These are phyloP conservation scores for Murina feae DNA, from an alignment of 2,113 vertebrate species.

Conservation along the genomic window DNA sequence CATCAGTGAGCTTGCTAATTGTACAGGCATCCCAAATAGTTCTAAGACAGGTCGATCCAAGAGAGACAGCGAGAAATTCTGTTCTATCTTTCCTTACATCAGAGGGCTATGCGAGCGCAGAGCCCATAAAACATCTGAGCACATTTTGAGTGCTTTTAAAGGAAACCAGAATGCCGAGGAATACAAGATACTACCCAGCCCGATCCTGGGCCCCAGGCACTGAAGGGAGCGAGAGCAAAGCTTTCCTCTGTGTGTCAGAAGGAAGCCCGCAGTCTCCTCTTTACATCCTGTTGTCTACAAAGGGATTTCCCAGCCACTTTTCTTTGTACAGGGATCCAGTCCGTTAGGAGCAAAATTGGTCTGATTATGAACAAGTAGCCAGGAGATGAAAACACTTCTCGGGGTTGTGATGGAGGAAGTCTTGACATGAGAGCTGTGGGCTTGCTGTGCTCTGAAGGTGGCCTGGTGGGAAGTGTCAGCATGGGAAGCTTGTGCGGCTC, in stretches of 20 bases:
- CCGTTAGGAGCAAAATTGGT: slow-evolving; percentile 48
- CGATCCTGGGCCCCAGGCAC: neutral
- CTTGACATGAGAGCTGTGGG: neutral
- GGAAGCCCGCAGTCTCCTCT: neutral
- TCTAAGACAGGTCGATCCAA: neutral
- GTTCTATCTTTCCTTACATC: slow-evolving; percentile 2
- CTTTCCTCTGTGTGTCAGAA: neutral
- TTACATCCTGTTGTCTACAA: slow-evolving; percentile 23
- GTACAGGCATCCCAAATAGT: neutral
- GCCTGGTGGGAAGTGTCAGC: neutral
- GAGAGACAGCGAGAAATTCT: neutral
- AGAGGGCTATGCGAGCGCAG: neutral
- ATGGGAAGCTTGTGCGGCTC: neutral
- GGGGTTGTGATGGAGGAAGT: neutral
- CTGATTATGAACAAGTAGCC: slow-evolving; percentile 16
- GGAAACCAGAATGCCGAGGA: slow-evolving; percentile 1
- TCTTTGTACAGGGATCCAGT: neutral
- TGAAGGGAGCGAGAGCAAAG: neutral
- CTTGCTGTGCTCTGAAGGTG: neutral
- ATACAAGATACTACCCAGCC: neutral
- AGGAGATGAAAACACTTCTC: slow-evolving; percentile 35
- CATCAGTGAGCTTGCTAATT: neutral
- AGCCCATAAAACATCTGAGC: neutral
- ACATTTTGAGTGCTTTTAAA: neutral
- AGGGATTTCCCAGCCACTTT: slow-evolving; percentile 10